Percentiles rank a stretch among this genome's conserved stretches.
phyloP scores from a whole-genome alignment of 2,113 vertebrate species.

The Pontoporia blainvillei region DNA sequence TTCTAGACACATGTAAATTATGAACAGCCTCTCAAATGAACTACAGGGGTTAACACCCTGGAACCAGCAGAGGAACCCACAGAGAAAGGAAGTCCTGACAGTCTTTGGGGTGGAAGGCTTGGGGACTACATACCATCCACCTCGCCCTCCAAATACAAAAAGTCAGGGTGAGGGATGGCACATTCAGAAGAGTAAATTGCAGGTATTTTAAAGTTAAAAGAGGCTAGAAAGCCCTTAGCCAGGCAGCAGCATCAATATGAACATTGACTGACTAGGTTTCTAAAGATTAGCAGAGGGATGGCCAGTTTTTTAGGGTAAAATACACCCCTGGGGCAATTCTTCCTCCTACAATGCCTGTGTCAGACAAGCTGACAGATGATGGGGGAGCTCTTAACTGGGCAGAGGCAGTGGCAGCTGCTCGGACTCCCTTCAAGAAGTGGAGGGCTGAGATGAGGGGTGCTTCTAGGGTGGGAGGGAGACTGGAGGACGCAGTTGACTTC shows the following conservation, averaged over 20 bases:
- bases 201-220: not conserved
- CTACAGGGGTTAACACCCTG: not conserved
- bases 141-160: not conserved
- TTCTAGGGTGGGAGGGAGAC: no score
- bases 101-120: not conserved
- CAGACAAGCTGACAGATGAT: not conserved
- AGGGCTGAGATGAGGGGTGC: not conserved
- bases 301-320: not conserved
- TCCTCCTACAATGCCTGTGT: not conserved
- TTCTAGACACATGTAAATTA: accelerated
- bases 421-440: not conserved
- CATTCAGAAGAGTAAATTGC: not conserved
- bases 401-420: accelerated
- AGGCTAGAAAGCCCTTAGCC: not conserved
- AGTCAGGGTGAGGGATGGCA: not conserved
- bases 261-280: not conserved
- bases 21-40: not conserved
- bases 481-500: not conserved
- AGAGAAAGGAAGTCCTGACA: not conserved
- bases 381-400: not conserved
- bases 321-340: not conserved
- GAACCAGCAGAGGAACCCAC: not conserved
- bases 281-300: not conserved
- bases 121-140: not conserved
- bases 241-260: not conserved